Evolutionary conservation across 1,140 invertebrate species (phyloP).

Genomic region (Copidosoma floridanum): DNA sequence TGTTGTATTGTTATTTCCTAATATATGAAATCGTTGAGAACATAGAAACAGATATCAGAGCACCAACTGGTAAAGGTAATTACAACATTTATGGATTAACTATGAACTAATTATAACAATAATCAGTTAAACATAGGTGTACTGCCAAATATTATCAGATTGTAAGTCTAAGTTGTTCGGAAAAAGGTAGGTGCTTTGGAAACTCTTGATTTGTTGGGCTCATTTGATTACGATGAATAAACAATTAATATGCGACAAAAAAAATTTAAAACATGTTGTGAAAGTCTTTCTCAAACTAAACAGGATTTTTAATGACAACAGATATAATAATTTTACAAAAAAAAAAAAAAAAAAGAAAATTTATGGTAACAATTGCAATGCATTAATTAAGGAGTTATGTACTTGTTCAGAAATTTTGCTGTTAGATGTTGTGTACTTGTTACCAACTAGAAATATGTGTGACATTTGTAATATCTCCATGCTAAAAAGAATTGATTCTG

Average conservation of each 20-base stretch:
- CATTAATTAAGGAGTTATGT: conserved; percentile 31
- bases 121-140: conserved; percentile 31
- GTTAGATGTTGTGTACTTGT: conserved; percentile 30
- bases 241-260: conserved; percentile 36
- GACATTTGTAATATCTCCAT: conserved; percentile 32
- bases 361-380: conserved; percentile 1
- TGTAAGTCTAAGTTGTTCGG: conserved; percentile 34
- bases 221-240: conserved; percentile 35
- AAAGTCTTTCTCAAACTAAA: conserved; percentile 19
- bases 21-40: conserved; percentile 15
- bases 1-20: too few species aligned
- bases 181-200: conserved; percentile 28
- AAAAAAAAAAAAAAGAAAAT: conserved; percentile 27
- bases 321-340: conserved; percentile 25
- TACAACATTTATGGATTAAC: conserved; percentile 36
- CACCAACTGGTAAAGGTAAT: conserved; percentile 35
- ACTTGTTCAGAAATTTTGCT: conserved; percentile 22
- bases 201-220: conserved; percentile 31
- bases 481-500: conserved; percentile 26
- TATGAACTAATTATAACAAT: conserved; percentile 33
- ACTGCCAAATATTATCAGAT: conserved; percentile 32
- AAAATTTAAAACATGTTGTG: too few species aligned
- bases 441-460: conserved; percentile 30
- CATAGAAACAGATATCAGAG: conserved; percentile 31
- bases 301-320: conserved; percentile 30